Evolutionary conservation across 2,888 invertebrate species (phyloP).

Genomic region (Troides helena): DNA sequence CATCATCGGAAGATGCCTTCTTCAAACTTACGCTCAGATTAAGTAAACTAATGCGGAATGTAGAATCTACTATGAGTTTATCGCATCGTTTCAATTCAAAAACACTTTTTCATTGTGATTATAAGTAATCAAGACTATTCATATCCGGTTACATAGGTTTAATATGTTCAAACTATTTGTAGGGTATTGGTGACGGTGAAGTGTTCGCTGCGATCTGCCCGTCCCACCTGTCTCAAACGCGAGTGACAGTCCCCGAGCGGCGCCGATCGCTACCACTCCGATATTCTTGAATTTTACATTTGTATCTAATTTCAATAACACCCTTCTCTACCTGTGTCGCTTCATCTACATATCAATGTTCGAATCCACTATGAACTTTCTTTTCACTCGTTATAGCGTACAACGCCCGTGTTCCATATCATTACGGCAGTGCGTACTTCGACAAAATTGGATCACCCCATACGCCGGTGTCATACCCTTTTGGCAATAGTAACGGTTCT

Average conservation of each 20-base stretch:
- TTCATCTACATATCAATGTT: conserved; percentile 79
- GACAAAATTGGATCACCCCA: conserved; percentile 77
- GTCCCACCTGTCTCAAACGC: conserved; percentile 40
- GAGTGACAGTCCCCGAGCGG: conserved; percentile 21
- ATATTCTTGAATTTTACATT: conserved; percentile 66
- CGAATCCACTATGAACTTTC: conserved; percentile 71
- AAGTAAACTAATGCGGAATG: too few species aligned
- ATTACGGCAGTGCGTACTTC: conserved; percentile 70
- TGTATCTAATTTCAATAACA: conserved; percentile 78
- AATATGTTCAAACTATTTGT: neutral
- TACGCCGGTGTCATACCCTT: conserved; percentile 73
- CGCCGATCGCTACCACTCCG: conserved; percentile 55
- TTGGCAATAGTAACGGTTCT: conserved; percentile 75
- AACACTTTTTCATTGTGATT: neutral
- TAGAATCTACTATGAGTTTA: too few species aligned
- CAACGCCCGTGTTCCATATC: conserved; percentile 77
- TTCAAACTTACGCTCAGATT: too few species aligned
- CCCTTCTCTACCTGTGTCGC: conserved; percentile 73
- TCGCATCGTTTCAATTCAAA: too few species aligned
- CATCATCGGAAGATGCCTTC: too few species aligned
- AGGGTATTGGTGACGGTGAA: conserved; percentile 10
- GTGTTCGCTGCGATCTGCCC: conserved; percentile 24
- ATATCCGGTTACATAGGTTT: neutral
- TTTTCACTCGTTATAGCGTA: conserved; percentile 74
- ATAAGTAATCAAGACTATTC: neutral